Evolutionary conservation across 2,888 invertebrate species (phyloP).

Genomic region (Callinectes sapidus): DNA sequence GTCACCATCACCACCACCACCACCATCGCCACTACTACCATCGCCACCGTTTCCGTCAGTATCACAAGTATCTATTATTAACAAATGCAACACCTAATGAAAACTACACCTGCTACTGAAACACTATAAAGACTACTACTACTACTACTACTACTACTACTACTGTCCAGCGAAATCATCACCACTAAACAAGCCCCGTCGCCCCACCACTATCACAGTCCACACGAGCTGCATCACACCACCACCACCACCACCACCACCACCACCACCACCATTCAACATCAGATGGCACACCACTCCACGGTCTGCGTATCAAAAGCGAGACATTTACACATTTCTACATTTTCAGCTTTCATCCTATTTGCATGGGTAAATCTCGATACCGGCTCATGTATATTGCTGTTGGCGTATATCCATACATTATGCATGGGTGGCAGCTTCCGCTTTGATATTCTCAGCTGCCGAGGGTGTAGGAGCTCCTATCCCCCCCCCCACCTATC

Average conservation of each 20-base stretch:
- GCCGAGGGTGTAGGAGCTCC: not conserved
- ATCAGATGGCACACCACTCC: conserved; percentile 37
- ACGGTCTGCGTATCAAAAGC: conserved; percentile 52
- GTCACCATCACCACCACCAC: not conserved
- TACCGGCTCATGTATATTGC: conserved; percentile 63
- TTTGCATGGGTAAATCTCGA: conserved; percentile 66
- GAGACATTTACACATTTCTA: conserved; percentile 67
- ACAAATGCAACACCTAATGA: not conserved
- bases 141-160: not conserved
- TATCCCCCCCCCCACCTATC: not conserved
- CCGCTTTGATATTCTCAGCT: conserved; percentile 52
- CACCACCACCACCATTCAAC: conserved; percentile 31
- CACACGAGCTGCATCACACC: not conserved
- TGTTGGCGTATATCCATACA: conserved; percentile 52
- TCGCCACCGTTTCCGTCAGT: not conserved
- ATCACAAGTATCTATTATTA: not conserved
- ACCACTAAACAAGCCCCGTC: not conserved
- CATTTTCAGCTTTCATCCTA: conserved; percentile 65
- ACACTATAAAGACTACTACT: conserved; percentile 8
- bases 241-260: too few relatives aligned
- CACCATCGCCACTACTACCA: not conserved
- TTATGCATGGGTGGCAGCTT: conserved; percentile 52
- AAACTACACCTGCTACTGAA: not conserved
- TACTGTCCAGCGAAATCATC: not conserved
- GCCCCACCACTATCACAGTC: not conserved